A percentile compares a stretch with the other conserved stretches of the same genome.
Evolutionary conservation across 2,888 invertebrate genomes (phyloP).

Genomic region (Nomada fucata): DNA sequence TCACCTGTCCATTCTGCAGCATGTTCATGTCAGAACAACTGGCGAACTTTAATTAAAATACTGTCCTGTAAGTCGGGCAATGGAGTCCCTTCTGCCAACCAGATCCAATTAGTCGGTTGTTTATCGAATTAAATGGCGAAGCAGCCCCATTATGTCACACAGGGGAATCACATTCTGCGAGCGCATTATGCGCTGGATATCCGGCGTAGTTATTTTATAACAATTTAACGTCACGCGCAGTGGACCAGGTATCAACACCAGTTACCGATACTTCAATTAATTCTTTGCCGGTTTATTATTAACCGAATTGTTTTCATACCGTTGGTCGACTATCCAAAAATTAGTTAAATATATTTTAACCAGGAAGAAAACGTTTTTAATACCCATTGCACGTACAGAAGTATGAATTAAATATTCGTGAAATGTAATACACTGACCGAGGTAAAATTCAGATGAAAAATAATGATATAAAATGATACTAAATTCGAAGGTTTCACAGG

Average conservation of each 20-base stretch:
- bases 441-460: no score
- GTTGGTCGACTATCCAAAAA: no score
- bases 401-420: no score
- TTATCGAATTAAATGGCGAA: constrained; percentile 41
- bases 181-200: constrained; percentile 8
- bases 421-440: no score
- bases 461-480: not conserved
- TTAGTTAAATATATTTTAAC: not conserved
- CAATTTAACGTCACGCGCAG: constrained; percentile 13
- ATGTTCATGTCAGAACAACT: not conserved
- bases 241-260: no score
- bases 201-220: constrained; percentile 5
- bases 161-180: constrained; percentile 21
- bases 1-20: no score
- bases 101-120: constrained; percentile 44
- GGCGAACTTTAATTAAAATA: constrained; percentile 17
- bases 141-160: constrained; percentile 35
- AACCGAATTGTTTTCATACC: no score
- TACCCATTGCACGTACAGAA: no score
- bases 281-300: not conserved
- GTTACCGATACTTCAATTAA: constrained; percentile 1
- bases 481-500: not conserved
- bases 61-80: constrained; percentile 15
- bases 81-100: constrained; percentile 18
- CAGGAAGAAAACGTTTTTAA: no score